Conservation (phyloP, 2,797 vertebrate species). For the Trachurus trachurus region DNA sequence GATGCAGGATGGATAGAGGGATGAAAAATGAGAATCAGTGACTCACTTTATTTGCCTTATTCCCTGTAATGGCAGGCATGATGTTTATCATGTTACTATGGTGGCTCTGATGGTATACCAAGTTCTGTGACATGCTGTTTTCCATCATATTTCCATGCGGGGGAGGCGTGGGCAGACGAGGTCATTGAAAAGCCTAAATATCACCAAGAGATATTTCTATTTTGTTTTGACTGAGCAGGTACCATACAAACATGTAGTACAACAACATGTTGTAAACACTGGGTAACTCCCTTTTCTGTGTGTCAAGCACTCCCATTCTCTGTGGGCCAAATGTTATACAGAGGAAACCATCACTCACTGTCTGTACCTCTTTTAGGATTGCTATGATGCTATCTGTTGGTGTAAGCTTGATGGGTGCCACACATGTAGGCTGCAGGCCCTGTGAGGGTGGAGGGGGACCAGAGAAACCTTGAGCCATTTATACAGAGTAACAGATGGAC, state of each 20-base stretch:
- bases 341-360: slow-evolving; percentile 66
- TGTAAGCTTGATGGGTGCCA: slow-evolving; percentile 73
- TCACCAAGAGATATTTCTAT: slow-evolving; percentile 37
- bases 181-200: slow-evolving; percentile 36
- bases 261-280: slow-evolving; percentile 44
- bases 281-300: slow-evolving; percentile 61
- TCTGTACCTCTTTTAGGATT: slow-evolving; percentile 53
- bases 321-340: slow-evolving; percentile 54
- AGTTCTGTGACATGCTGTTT: slow-evolving; percentile 56
- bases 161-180: slow-evolving; percentile 5
- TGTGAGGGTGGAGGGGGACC: slow-evolving; percentile 44
- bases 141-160: slow-evolving; percentile 40
- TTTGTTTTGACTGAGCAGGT: slow-evolving; percentile 62
- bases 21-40: slow-evolving; percentile 74
- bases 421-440: slow-evolving; percentile 62
- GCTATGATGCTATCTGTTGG: slow-evolving; percentile 78
- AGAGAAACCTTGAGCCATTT: slow-evolving; percentile 28
- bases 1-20: slow-evolving; percentile 70
- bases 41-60: slow-evolving; percentile 75
- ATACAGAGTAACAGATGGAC: slow-evolving; percentile 60
- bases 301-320: slow-evolving; percentile 48
- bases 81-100: slow-evolving; percentile 75
- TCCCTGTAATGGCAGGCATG: slow-evolving; percentile 49
- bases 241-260: slow-evolving; percentile 58
- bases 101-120: slow-evolving; percentile 36